Percentiles rank a stretch among this genome's conserved stretches.
Evolutionary conservation across 1,140 invertebrate genomes (phyloP).

Genomic region (Papilio dardanus): DNA sequence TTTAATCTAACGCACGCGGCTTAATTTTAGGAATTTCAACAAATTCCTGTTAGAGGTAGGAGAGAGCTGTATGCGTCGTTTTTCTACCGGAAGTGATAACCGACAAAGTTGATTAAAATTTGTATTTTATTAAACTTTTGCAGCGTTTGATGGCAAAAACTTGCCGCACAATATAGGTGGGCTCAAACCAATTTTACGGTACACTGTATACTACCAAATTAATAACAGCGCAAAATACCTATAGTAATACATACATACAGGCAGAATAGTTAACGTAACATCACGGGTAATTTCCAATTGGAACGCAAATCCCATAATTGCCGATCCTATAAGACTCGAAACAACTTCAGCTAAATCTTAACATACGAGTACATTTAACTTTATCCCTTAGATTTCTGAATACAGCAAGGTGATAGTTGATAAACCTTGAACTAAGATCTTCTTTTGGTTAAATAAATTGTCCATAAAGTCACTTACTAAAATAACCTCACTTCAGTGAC

Average conservation of each 20-base stretch:
- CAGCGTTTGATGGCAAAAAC: background rate
- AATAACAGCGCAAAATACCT: background rate
- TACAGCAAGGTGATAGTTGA: no score
- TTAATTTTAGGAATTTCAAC: conserved; percentile 34
- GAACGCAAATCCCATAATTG: background rate
- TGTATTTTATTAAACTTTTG: conserved; percentile 22
- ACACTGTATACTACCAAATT: background rate
- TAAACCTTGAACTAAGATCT: no score
- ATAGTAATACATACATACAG: background rate
- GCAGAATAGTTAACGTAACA: background rate
- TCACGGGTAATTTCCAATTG: background rate
- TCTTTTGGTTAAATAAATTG: background rate
- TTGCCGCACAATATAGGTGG: background rate
- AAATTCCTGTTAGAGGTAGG: conserved; percentile 28
- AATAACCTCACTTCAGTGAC: background rate
- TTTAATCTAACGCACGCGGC: conserved; percentile 37
- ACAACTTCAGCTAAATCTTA: no score
- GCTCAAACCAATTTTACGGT: background rate
- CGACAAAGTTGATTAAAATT: conserved; percentile 24
- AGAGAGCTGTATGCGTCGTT: conserved; percentile 22
- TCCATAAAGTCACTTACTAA: no score
- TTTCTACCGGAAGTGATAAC: conserved; percentile 25
- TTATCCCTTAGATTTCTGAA: background rate
- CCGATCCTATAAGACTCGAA: background rate
- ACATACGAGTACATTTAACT: background rate